A percentile compares a stretch with the other conserved stretches of the same genome.
These are phyloP conservation scores for Epinephelus coioides DNA, from an alignment of 2,797 vertebrate genomes.

Conservation along the genomic window DNA sequence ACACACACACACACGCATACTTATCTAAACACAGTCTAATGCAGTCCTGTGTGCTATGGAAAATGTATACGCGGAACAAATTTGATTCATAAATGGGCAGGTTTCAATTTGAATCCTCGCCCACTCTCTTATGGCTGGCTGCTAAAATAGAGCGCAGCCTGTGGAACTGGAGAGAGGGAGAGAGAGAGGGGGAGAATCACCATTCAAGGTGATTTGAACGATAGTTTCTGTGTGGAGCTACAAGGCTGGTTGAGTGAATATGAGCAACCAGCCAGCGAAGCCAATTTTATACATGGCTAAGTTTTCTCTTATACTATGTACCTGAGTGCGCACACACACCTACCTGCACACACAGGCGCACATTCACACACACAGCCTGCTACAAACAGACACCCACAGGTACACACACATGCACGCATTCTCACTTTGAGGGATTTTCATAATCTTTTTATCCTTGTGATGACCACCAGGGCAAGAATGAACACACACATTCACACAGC, in stretches of 20 bases:
- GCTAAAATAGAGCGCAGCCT: constrained; percentile 80
- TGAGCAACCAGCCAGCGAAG: constrained; percentile 74
- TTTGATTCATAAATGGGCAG: constrained; percentile 85
- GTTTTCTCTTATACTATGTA: constrained; percentile 76
- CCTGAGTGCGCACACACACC: constrained; percentile 44
- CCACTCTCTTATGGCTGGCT: constrained; percentile 76
- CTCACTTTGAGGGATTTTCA: constrained; percentile 41
- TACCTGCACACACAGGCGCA: constrained; percentile 15
- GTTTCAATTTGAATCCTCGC: constrained; percentile 82
- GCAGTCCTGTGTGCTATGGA: constrained; percentile 66
- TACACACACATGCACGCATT: constrained; percentile 8
- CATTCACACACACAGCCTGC: constrained; percentile 19
- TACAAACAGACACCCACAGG: constrained; percentile 23
- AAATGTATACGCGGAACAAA: constrained; percentile 85
- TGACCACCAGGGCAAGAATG: constrained; percentile 23
- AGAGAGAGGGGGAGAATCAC: constrained; percentile 33
- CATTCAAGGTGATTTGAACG: constrained; percentile 76
- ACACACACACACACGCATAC: constrained; percentile 26
- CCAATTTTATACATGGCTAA: constrained; percentile 83
- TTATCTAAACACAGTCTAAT: constrained; percentile 77
- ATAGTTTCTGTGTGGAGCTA: constrained; percentile 70
- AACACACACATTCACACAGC: constrained; percentile 24
- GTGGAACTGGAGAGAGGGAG: constrained; percentile 62
- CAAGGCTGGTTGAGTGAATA: constrained; percentile 74
- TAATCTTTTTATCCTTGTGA: constrained; percentile 28